Base-by-base conservation (phyloP, 2,888 invertebrate genomes). In the Pollenia labialis region DNA sequence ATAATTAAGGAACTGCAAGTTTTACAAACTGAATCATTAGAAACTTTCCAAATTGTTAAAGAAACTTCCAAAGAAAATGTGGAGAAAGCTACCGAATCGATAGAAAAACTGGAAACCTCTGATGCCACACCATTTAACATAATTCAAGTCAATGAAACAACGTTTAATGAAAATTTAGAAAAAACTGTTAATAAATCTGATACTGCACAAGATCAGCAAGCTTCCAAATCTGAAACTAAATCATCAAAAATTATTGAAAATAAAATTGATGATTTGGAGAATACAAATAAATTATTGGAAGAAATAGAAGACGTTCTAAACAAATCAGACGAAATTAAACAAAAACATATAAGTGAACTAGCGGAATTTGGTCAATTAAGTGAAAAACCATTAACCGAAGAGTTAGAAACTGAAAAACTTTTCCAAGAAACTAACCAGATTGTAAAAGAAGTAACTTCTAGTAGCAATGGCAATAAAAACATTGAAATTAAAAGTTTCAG, bases 221-320 rank as follows among this genome's bases (percentile, higher is more conserved):
- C 40, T 4, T 48, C 48, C 8, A 44, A 16, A 44, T 40, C 18
- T 23, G 77, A 58, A 42, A 14, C 8, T n/a, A 8, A 14, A 44
- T 14, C 46, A 11, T 4, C n/a, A 56, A 14, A 11, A 54, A 16
- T 12, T 0, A 1, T 7, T 42, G 14, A 81, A 60, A 14, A n/a
- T 12, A 60, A 81, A 52, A 69, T 7, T 62, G 76, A 52, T 16
- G 62, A 74, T 54, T 16, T 77, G 11, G 76, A 76, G n/a, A 42
- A 68, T 52, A 85, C 81, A 6, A 79, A 58, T 7, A 85, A 86
- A 11, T 75, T 90, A 16, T 85, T 90, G 32, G 88, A 88, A 71
- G 87, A 90, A 87, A 90, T 90, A n/a, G 89, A 90, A 68, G 87
- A 89, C 62, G 88, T 89, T 44, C 85, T 90, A 10, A 89, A 89